These are phyloP conservation scores for Drosophila anomelani DNA, from an alignment of 2,888 invertebrate genomes.

Conservation along the genomic window DNA sequence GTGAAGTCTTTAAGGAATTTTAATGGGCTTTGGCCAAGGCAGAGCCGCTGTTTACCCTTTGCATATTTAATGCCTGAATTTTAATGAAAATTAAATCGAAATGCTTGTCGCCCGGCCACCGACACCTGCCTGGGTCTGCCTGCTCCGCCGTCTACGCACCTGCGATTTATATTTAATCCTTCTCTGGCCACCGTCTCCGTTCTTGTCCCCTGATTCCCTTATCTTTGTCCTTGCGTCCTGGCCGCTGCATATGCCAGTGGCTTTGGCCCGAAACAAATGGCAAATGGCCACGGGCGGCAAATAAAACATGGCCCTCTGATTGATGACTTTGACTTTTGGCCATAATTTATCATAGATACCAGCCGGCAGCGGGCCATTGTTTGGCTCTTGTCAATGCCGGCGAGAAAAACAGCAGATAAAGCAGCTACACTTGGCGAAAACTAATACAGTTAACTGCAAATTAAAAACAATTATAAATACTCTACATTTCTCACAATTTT, in stretches of 20 bases:
- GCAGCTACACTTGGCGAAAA: constrained; percentile 5
- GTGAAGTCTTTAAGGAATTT: constrained; percentile 78
- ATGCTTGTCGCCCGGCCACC: constrained; percentile 84
- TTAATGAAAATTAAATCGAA: constrained; percentile 88
- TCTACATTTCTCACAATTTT: not conserved
- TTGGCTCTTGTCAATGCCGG: constrained; percentile 61
- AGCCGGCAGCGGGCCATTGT: constrained; percentile 40
- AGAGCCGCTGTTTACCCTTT: constrained; percentile 74
- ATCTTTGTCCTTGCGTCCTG: constrained; percentile 11
- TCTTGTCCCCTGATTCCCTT: constrained; percentile 5
- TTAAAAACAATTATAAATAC: not conserved
- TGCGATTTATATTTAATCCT: constrained; percentile 74
- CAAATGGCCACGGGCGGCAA: constrained; percentile 73
- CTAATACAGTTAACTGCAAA: not conserved
- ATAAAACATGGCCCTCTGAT: constrained; percentile 76
- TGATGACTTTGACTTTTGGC: constrained; percentile 80
- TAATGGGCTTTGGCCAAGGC: constrained; percentile 65
- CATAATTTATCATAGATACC: constrained; percentile 78
- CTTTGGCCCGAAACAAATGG: constrained; percentile 42
- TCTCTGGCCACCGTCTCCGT: constrained; percentile 33
- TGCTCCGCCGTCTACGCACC: constrained; percentile 55
- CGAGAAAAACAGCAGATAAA: constrained; percentile 44
- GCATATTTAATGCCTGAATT: constrained; percentile 82
- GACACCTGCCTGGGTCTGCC: constrained; percentile 55
- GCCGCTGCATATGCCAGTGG: constrained; percentile 37